Evolutionary conservation across 2,797 vertebrate species (phyloP).

Genomic region (Periophthalmus magnuspinnatus): DNA sequence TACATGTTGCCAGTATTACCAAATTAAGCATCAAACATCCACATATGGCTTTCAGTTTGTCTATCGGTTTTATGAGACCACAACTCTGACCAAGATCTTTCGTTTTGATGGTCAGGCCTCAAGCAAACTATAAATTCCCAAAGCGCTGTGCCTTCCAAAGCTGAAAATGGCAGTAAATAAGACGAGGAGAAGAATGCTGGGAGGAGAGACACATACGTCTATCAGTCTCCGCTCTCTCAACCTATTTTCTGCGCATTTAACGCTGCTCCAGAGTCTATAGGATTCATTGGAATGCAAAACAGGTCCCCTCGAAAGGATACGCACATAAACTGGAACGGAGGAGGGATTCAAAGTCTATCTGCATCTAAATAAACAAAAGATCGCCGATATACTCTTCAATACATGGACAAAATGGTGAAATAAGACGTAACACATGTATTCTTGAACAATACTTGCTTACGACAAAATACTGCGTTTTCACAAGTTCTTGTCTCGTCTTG

Average conservation of each 20-base stretch:
- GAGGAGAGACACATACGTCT: slow-evolving; percentile 62
- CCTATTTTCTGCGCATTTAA: slow-evolving; percentile 69
- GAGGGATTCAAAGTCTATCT: slow-evolving; percentile 55
- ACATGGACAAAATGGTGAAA: slow-evolving; percentile 5
- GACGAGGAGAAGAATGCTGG: slow-evolving; percentile 51
- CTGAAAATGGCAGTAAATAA: slow-evolving; percentile 48
- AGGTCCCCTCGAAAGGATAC: slow-evolving; percentile 69
- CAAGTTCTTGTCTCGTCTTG: background rate
- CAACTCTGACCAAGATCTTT: background rate
- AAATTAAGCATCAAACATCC: background rate
- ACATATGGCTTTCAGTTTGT: background rate
- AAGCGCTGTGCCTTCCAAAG: slow-evolving; percentile 26
- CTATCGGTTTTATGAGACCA: background rate
- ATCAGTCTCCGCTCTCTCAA: slow-evolving; percentile 59
- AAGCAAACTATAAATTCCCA: slow-evolving; percentile 8
- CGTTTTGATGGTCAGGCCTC: background rate
- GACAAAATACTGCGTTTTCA: background rate
- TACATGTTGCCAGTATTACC: background rate
- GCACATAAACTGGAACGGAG: slow-evolving; percentile 72
- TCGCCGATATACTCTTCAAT: slow-evolving; percentile 28
- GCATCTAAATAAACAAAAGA: slow-evolving; percentile 49
- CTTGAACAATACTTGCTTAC: background rate
- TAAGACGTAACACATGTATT: background rate
- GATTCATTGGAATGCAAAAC: slow-evolving; percentile 75
- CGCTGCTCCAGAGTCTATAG: slow-evolving; percentile 60